Base-by-base conservation (phyloP, 2,888 invertebrate species). In the Deroplatys truncata region DNA sequence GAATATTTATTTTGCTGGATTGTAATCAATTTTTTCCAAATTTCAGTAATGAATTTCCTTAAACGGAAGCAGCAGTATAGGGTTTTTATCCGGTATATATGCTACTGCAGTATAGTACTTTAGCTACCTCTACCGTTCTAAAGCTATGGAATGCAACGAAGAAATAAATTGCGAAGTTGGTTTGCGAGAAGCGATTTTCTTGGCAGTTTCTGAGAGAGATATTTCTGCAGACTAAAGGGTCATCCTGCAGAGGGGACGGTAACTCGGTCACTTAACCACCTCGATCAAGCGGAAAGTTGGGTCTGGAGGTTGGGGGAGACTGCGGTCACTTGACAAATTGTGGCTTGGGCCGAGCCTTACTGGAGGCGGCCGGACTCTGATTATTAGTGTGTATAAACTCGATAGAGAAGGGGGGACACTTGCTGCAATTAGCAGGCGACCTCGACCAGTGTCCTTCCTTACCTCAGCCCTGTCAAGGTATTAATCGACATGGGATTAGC, bases 271-370 rank as follows among this genome's bases (percentile, higher is more conserved):
- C 20, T 72, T 87, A 87, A 87, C 87, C 87, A 83, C 87, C 35
- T 87, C 87, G 83, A 87, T 87, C 87, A 72, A 31, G 25, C 31
- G n/a, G 87, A 82, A 72, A 87, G 87, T 82, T 82, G 82, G 82
- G 35, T 35, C 82, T 25, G 25, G 56, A 25, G 82, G 20, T 28
- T 7, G 49, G 31, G 85, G 49, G 29, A 87, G 87, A 25, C 35
- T 87, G 87, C 28, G 87, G 87, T 83, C 87, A 87, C 83, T 87
- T 87, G 87, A 87, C 87, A 87, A 87, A 87, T 82, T 87, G 87
- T 82, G 87, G 87, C 87, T n/a, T 83, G 28, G 31, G 87, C 72
- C 82, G 31, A 82, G 56, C 82, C 87, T 87, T 43, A 29, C 43
- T 49, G 49, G 49, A 31, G 43, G 85, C 49, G 87, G 10, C 31